These are phyloP conservation scores for Dynastes maya DNA, from an alignment of 2,888 invertebrate genomes.

Conservation along the genomic window DNA sequence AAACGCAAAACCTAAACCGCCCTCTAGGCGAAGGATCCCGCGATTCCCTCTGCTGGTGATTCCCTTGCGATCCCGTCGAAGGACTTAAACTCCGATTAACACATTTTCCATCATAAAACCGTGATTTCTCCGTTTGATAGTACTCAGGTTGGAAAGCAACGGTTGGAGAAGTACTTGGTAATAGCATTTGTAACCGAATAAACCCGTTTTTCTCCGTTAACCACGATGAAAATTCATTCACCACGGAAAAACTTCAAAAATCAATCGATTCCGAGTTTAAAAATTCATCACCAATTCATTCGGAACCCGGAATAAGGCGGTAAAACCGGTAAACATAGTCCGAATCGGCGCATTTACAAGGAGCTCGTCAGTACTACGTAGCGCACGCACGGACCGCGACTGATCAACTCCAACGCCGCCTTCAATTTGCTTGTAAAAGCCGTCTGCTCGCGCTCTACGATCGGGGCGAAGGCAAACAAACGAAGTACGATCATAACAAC, in stretches of 20 bases:
- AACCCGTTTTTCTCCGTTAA: neutral
- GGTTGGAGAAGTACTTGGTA: conserved; percentile 64
- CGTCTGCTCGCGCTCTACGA: neutral
- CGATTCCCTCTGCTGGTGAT: neutral
- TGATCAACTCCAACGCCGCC: neutral
- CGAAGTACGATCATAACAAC: conserved; percentile 41
- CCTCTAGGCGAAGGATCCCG: conserved; percentile 60
- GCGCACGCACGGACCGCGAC: neutral
- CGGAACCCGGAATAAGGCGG: too few relatives aligned
- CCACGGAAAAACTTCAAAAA: neutral
- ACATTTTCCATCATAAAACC: conserved; percentile 65
- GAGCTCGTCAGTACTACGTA: neutral
- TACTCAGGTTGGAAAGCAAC: conserved; percentile 65
- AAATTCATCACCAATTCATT: neutral
- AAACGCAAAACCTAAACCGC: conserved; percentile 67
- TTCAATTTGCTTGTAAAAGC: neutral
- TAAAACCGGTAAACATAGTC: too few relatives aligned
- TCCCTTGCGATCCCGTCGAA: conserved; percentile 38
- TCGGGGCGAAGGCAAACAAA: conserved; percentile 18
- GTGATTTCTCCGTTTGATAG: conserved; percentile 66
- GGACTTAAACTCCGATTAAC: conserved; percentile 56
- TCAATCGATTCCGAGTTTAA: too few relatives aligned
- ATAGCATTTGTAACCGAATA: conserved; percentile 61
- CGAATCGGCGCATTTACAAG: too few relatives aligned
- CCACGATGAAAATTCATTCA: too few relatives aligned